These are phyloP conservation scores for Zaprionus kolodkinae DNA, from an alignment of 1,140 invertebrate genomes.

Conservation along the genomic window DNA sequence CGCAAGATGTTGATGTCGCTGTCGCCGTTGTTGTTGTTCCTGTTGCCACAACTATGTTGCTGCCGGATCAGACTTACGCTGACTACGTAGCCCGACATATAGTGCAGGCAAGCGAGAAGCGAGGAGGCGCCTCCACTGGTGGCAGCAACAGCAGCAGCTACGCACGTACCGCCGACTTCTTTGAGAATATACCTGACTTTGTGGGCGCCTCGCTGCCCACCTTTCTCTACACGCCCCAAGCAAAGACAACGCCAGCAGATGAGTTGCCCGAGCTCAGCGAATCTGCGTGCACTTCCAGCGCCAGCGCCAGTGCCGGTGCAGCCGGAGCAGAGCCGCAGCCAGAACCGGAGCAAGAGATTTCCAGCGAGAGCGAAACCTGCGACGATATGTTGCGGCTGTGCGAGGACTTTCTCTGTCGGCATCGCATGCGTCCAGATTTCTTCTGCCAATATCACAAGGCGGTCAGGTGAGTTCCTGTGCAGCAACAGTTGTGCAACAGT, in stretches of 20 bases:
- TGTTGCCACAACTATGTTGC: conserved; percentile 85
- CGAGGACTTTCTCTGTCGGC: conserved; percentile 87
- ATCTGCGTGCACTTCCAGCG: conserved; percentile 9
- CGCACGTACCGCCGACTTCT: conserved; percentile 73
- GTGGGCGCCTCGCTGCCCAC: conserved; percentile 64
- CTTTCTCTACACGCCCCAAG: conserved; percentile 52
- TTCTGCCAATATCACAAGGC: conserved; percentile 86
- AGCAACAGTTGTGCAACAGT: not conserved
- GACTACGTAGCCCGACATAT: conserved; percentile 67
- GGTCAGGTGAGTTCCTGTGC: conserved; percentile 58
- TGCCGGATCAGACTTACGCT: conserved; percentile 88
- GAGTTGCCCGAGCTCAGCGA: not conserved
- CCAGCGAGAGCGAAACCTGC: conserved; percentile 53
- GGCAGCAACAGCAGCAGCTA: conserved; percentile 60
- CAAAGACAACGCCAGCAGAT: not conserved
- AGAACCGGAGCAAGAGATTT: conserved; percentile 31
- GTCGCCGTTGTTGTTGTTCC: not conserved
- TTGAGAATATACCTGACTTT: conserved; percentile 80
- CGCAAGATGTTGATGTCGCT: conserved; percentile 68
- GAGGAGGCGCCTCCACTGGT: conserved; percentile 20
- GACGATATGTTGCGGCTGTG: conserved; percentile 86
- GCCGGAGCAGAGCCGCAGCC: not conserved
- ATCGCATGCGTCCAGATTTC: conserved; percentile 88
- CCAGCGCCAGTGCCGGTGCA: not conserved
- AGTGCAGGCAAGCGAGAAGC: conserved; percentile 40